phyloP scores from a whole-genome alignment of 2,797 vertebrate species.

The Cyprinella venusta region DNA sequence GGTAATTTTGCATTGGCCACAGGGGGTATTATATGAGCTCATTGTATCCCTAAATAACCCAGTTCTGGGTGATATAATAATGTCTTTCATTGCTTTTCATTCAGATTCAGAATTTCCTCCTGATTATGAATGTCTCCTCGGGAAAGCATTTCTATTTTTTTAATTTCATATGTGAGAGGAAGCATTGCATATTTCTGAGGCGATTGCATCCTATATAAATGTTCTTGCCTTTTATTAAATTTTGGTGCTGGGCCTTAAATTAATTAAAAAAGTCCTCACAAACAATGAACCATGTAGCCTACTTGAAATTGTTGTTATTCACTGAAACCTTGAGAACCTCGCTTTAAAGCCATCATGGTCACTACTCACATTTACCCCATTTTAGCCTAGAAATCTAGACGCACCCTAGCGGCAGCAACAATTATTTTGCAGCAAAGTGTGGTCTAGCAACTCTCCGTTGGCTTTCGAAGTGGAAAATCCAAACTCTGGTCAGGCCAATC shows the following conservation, averaged over 20 bases:
- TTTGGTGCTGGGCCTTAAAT: background rate
- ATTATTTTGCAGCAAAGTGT: no score
- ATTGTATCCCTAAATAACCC: background rate
- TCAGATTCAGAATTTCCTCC: slow-evolving; percentile 23
- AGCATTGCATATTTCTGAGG: slow-evolving; percentile 1
- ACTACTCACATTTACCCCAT: background rate
- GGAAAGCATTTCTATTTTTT: background rate
- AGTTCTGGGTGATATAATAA: slow-evolving; percentile 16
- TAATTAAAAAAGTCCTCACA: background rate
- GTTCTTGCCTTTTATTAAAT: no score
- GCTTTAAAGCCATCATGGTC: no score
- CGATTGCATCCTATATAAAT: background rate
- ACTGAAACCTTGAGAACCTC: background rate
- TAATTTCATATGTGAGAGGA: background rate
- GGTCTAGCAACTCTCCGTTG: no score
- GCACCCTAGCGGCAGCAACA: no score
- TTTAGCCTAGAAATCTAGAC: no score
- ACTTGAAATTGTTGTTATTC: background rate
- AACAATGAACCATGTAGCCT: background rate
- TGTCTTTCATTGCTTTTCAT: slow-evolving; percentile 18
- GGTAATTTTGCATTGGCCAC: slow-evolving; percentile 9
- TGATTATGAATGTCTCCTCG: background rate
- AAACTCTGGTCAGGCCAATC: no score
- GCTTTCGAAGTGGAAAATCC: no score
- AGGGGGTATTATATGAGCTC: slow-evolving; percentile 18